Evolutionary conservation across 2,113 vertebrate species (phyloP).

Genomic region (Heteronetta atricapilla): DNA sequence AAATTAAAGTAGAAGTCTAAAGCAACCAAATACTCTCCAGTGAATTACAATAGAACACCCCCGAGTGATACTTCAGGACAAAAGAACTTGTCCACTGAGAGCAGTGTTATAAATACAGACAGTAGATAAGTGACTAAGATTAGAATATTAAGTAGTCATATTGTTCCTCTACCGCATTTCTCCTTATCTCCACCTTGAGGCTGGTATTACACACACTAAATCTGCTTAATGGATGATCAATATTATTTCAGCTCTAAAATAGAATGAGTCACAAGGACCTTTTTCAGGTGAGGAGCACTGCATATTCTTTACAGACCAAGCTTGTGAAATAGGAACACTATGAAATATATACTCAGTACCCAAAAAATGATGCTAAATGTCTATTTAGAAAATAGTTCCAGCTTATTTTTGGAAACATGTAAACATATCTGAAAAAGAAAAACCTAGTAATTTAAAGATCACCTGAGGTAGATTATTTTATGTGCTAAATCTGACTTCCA

Average conservation of each 20-base stretch:
- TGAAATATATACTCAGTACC: neutral
- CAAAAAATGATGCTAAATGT: neutral
- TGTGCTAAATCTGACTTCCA: neutral
- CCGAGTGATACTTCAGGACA: neutral
- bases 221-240: conserved; percentile 23
- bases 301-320: neutral
- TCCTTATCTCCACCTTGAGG: conserved; percentile 24
- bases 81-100: neutral
- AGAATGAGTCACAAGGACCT: neutral
- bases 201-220: neutral
- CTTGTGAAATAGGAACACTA: neutral
- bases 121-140: conserved; percentile 27
- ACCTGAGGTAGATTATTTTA: neutral
- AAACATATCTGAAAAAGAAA: neutral
- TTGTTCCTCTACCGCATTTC: neutral
- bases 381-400: neutral
- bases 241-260: conserved; percentile 7
- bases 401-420: neutral
- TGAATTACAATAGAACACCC: neutral
- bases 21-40: neutral
- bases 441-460: accelerated
- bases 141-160: conserved; percentile 21
- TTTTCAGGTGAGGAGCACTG: neutral
- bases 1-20: neutral
- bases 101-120: neutral